phyloP scores from a whole-genome alignment of 2,797 vertebrate genomes.

The Takifugu rubripes region DNA sequence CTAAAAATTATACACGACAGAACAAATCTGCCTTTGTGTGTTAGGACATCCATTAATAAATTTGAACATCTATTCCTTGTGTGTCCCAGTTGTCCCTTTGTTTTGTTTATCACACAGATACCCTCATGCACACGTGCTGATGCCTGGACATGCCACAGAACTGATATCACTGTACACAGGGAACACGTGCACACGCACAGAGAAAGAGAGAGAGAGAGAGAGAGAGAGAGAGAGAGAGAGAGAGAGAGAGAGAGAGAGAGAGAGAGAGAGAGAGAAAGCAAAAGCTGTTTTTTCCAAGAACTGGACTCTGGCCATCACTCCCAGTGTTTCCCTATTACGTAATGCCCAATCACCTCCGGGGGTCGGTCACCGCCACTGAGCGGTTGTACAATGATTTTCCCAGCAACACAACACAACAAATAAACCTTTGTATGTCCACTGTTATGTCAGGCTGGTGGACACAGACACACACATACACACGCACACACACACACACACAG shows the following conservation, averaged over 20 bases:
- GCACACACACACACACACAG: no score
- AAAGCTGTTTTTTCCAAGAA: conserved; percentile 20
- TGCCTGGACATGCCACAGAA: conserved; percentile 7
- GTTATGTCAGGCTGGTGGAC: no score
- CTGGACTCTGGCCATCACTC: conserved; percentile 41
- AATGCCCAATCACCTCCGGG: conserved; percentile 43
- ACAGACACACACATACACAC: no score
- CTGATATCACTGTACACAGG: no score
- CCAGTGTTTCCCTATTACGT: conserved; percentile 32
- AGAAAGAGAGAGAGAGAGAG: neutral
- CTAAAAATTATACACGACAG: no score
- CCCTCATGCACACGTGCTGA: conserved; percentile 29
- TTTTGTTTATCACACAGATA: no score
- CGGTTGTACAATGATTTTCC: neutral
- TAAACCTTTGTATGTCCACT: no score
- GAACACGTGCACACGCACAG: neutral
- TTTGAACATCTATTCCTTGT: no score
- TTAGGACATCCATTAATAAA: no score
- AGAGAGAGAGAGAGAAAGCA: neutral
- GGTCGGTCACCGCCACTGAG: conserved; percentile 15
- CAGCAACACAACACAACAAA: neutral
- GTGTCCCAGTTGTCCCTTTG: no score
- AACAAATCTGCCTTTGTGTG: no score
- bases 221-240: neutral
- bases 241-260: neutral